phyloP scores from a whole-genome alignment of 2,113 vertebrate species.

The Elaphurus davidianus region DNA sequence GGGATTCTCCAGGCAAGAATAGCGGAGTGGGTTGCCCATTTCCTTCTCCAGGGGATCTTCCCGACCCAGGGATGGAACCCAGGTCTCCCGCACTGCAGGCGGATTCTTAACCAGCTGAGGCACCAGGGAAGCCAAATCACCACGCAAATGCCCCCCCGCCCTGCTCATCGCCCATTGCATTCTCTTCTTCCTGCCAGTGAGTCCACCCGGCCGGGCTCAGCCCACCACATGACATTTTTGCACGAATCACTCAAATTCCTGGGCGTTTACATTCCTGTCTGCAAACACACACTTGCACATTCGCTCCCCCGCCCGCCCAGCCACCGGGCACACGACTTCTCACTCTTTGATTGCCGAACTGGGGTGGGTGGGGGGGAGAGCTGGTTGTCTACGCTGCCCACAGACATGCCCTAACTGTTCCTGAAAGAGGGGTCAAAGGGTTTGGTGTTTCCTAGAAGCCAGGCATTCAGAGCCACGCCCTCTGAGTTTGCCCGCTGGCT shows the following conservation, averaged over 20 bases:
- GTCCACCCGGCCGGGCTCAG: accelerated
- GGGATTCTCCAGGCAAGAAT: not conserved
- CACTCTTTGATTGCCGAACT: not conserved
- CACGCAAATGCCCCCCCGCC: not conserved
- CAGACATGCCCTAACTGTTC: not conserved
- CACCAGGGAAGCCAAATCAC: not conserved
- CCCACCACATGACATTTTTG: not conserved
- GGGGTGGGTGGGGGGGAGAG: too few species aligned
- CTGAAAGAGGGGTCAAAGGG: not conserved
- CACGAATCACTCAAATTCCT: not conserved
- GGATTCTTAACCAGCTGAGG: not conserved
- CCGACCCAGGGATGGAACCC: not conserved
- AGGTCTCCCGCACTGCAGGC: not conserved
- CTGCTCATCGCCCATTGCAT: accelerated
- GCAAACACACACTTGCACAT: not conserved
- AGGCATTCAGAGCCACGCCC: accelerated
- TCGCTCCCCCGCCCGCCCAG: not conserved
- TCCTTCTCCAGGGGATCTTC: not conserved
- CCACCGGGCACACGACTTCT: accelerated
- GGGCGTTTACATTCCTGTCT: not conserved
- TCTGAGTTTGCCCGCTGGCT: too few species aligned
- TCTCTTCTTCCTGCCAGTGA: not conserved
- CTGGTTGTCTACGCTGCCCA: not conserved
- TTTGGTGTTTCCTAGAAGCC: not conserved
- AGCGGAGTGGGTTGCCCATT: not conserved